phyloP scores from a whole-genome alignment of 2,888 invertebrate genomes.

The Oeneis ivallda region DNA sequence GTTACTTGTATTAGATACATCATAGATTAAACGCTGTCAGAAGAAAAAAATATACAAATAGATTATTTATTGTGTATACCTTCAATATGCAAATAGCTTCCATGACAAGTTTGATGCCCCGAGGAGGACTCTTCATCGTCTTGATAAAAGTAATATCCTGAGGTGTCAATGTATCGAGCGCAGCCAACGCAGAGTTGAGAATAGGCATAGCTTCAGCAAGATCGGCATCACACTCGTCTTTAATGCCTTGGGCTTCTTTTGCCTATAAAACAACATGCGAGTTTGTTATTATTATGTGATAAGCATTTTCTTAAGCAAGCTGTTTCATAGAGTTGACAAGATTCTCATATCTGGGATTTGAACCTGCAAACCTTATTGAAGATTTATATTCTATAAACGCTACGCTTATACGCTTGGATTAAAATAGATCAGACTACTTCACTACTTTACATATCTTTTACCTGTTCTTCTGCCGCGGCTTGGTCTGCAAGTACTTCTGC shows the following conservation, averaged over 20 bases:
- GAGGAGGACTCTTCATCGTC: slow-evolving; percentile 98
- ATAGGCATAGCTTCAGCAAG: slow-evolving; percentile 96
- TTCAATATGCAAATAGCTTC: slow-evolving; percentile 97
- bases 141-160: slow-evolving; percentile 96
- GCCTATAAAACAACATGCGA: slow-evolving; percentile 63
- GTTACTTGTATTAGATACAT: too few species aligned
- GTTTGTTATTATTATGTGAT: too few species aligned
- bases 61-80: slow-evolving; percentile 62
- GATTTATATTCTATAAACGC: neutral
- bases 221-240: slow-evolving; percentile 95
- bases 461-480: slow-evolving; percentile 89
- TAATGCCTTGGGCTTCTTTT: slow-evolving; percentile 89
- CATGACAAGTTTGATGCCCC: slow-evolving; percentile 94
- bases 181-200: slow-evolving; percentile 91
- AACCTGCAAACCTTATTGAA: neutral
- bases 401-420: neutral
- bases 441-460: slow-evolving; percentile 39
- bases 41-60: neutral
- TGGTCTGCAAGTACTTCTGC: slow-evolving; percentile 91
- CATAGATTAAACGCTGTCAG: neutral
- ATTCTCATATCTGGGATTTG: neutral
- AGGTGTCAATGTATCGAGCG: slow-evolving; percentile 93
- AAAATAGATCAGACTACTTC: neutral
- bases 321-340: neutral
- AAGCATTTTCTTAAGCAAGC: neutral